Evolutionary conservation across 2,888 invertebrate species (phyloP).

Genomic region (Phalera bucephala): DNA sequence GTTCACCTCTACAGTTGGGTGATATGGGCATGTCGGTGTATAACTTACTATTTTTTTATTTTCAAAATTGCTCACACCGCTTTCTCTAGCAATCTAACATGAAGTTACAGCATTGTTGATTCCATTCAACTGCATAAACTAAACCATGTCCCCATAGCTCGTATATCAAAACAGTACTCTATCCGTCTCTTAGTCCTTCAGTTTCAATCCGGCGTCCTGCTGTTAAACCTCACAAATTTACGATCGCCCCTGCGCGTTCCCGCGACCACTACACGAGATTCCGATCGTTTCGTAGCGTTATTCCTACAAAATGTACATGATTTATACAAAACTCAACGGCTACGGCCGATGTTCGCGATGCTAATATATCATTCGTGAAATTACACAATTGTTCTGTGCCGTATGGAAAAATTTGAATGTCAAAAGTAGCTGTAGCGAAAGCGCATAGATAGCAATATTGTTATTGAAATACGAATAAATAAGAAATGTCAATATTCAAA

Average conservation of each 20-base stretch:
- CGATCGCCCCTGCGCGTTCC: conserved; percentile 70
- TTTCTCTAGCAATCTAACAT: no score
- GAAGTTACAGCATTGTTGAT: no score
- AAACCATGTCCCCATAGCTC: conserved; percentile 47
- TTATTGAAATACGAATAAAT: no score
- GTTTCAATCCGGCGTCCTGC: conserved; percentile 66
- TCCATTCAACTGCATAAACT: conserved; percentile 46
- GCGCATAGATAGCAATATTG: no score
- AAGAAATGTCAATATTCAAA: no score
- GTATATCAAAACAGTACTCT: conserved; percentile 75
- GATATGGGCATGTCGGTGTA: no score
- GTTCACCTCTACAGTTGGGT: no score
- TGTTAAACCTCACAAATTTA: conserved; percentile 79
- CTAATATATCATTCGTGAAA: conserved; percentile 31
- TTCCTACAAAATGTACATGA: conserved; percentile 80
- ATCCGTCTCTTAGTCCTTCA: conserved; percentile 65
- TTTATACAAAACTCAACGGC: conserved; percentile 55
- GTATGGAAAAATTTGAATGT: conserved; percentile 13
- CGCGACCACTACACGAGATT: conserved; percentile 61
- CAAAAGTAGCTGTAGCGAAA: conserved; percentile 5
- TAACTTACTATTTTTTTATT: no score
- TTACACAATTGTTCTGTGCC: conserved; percentile 17
- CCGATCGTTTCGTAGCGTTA: conserved; percentile 72
- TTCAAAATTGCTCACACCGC: no score
- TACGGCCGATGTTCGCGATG: conserved; percentile 13